Conservation (phyloP, 2,888 invertebrate species). For the Amphipyra berbera region DNA sequence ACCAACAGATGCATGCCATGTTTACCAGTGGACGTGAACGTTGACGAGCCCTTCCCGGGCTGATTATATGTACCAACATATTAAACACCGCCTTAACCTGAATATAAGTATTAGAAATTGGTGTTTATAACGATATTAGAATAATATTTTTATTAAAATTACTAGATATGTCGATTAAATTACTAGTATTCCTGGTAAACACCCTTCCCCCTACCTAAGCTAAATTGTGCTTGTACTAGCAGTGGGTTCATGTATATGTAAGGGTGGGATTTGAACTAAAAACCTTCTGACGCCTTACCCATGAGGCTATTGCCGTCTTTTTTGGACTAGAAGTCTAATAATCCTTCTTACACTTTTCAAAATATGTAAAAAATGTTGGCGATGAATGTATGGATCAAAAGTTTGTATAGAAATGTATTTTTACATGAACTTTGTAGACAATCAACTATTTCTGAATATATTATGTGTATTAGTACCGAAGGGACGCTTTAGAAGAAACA, state of each 20-base stretch:
- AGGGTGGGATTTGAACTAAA: too few relatives aligned
- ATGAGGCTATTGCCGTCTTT: background rate
- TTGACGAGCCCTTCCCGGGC: conserved; percentile 5
- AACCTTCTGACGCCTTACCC: too few relatives aligned
- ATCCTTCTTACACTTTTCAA: background rate
- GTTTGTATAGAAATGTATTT: conserved; percentile 60
- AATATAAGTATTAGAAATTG: conserved; percentile 13
- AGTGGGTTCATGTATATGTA: too few relatives aligned
- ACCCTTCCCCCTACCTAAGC: too few relatives aligned
- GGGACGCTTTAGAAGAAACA: background rate
- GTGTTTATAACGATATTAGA: background rate
- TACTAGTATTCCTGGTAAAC: too few relatives aligned
- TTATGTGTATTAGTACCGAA: conserved; percentile 2
- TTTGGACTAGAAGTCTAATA: too few relatives aligned
- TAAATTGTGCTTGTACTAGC: too few relatives aligned
- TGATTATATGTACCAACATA: background rate
- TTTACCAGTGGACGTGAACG: too few relatives aligned
- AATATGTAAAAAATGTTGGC: background rate
- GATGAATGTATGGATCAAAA: conserved; percentile 18
- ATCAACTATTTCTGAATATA: conserved; percentile 27
- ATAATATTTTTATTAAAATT: too few relatives aligned
- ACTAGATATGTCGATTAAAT: too few relatives aligned
- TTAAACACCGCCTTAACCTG: conserved; percentile 26
- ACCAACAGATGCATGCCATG: too few relatives aligned
- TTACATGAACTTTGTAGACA: conserved; percentile 52